Evolutionary conservation across 1,140 invertebrate genomes (phyloP).

Genomic region (Apocrypta bakeri): DNA sequence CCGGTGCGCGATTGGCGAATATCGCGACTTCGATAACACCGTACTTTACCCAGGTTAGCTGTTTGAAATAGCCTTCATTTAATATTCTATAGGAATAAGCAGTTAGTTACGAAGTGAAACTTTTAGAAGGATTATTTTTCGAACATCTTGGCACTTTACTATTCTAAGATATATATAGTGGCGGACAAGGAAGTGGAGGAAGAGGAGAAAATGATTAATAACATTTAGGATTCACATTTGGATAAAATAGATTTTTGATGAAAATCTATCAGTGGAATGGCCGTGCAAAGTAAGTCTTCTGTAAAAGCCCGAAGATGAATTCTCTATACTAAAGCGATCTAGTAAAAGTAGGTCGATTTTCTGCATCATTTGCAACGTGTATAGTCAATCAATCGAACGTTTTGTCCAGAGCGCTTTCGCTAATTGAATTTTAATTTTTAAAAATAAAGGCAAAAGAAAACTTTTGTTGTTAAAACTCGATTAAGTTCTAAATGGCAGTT

Average conservation of each 20-base stretch:
- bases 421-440: constrained; percentile 46
- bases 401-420: neutral
- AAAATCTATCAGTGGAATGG: constrained; percentile 16
- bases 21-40: neutral
- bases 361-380: constrained; percentile 38
- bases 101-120: neutral
- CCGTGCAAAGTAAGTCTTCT: neutral
- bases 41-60: neutral
- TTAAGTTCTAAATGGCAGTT: neutral
- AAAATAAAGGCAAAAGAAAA: neutral
- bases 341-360: constrained; percentile 47
- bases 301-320: constrained; percentile 33
- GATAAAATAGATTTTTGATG: constrained; percentile 5
- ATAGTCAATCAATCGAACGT: constrained; percentile 31
- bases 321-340: neutral
- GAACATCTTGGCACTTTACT: neutral
- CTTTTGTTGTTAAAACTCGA: neutral
- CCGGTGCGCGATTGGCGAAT: neutral
- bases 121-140: neutral
- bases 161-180: no score
- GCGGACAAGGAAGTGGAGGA: no score
- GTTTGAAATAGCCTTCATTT: neutral
- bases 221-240: no score
- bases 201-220: no score
- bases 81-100: constrained; percentile 1